phyloP scores from a whole-genome alignment of 2,797 vertebrate genomes.

The Alfaro cultratus region DNA sequence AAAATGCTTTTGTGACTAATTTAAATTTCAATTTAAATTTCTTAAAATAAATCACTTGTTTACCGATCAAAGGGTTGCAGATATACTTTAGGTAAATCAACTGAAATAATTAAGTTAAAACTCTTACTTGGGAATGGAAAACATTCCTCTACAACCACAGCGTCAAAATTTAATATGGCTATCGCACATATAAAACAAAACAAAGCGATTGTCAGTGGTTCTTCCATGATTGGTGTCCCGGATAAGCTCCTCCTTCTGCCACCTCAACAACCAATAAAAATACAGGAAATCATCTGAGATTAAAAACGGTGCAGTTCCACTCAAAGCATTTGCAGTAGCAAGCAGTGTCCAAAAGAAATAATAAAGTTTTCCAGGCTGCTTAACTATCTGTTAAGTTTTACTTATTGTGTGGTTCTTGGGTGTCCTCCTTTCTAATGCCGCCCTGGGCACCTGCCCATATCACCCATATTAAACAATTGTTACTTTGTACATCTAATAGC shows the following conservation, averaged over 20 bases:
- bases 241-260: not conserved
- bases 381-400: not conserved
- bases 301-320: not conserved
- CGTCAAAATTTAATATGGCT: not conserved
- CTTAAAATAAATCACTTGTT: not conserved
- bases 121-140: not conserved
- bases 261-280: not conserved
- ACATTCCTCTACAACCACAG: not conserved
- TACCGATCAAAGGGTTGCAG: not conserved
- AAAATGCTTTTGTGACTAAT: not conserved
- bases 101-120: not conserved
- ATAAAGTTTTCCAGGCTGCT: not conserved
- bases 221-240: not conserved
- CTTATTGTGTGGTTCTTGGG: not conserved
- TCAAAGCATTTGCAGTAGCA: not conserved
- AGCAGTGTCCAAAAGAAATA: not conserved
- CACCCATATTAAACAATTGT: not conserved
- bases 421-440: not conserved
- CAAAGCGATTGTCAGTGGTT: not conserved
- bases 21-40: not conserved
- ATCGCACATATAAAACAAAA: not conserved
- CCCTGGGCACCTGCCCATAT: not conserved
- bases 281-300: not conserved
- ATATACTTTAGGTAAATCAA: not conserved
- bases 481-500: not conserved